A percentile compares a stretch with the other conserved stretches of the same genome.
Conservation (phyloP, 2,797 vertebrate genomes). For the Thunnus albacares region DNA sequence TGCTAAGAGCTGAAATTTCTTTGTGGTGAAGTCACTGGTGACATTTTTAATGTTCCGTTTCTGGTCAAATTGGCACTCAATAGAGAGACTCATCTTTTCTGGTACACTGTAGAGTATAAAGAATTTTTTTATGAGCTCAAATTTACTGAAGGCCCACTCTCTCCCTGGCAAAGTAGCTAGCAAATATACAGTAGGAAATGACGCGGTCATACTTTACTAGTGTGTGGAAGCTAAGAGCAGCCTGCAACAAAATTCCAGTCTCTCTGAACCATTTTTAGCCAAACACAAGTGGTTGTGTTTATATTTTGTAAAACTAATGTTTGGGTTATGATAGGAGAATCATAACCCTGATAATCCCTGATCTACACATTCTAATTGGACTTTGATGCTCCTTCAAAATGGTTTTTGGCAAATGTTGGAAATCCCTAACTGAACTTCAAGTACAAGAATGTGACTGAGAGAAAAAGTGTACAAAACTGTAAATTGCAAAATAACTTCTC, state of each 20-base stretch:
- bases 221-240: not conserved
- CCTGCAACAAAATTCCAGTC: slow-evolving; percentile 28
- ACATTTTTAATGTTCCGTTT: slow-evolving; percentile 39
- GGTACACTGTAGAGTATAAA: slow-evolving; percentile 28
- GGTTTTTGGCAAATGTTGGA: slow-evolving; percentile 20
- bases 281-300: not conserved
- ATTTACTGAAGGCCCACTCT: slow-evolving; percentile 26
- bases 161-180: slow-evolving; percentile 31
- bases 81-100: slow-evolving; percentile 44
- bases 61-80: slow-evolving; percentile 41
- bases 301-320: not conserved
- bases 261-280: slow-evolving; percentile 36
- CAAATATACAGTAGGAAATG: slow-evolving; percentile 43
- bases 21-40: slow-evolving; percentile 32
- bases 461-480: slow-evolving; percentile 28
- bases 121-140: slow-evolving; percentile 38
- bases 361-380: not conserved
- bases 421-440: slow-evolving; percentile 24
- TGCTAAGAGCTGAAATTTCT: slow-evolving; percentile 34
- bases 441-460: slow-evolving; percentile 12
- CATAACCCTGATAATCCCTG: not conserved
- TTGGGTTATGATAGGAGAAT: too few relatives aligned
- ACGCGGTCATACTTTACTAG: slow-evolving; percentile 6
- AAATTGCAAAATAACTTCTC: slow-evolving; percentile 35
- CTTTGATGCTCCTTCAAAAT: not conserved